Conservation (phyloP, 2,888 invertebrate species). For the Oligia fasciuncula region DNA sequence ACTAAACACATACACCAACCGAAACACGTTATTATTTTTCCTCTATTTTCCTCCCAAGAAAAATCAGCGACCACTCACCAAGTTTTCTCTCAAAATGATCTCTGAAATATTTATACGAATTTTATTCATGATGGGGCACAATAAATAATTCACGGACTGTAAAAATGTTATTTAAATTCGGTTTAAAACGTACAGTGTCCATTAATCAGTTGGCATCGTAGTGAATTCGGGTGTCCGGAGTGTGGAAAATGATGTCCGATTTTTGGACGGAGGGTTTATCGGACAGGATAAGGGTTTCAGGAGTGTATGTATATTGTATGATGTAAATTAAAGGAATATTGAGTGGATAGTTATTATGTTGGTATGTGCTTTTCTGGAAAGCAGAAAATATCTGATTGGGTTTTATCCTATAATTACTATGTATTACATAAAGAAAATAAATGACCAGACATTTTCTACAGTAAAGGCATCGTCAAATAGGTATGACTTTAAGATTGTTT, state of each 20-base stretch:
- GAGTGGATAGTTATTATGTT: conserved; percentile 3
- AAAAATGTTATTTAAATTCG: conserved; percentile 78
- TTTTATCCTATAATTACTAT: too few species aligned
- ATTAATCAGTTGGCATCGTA: conserved; percentile 71
- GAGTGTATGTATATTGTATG: conserved; percentile 21
- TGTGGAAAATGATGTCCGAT: conserved; percentile 42
- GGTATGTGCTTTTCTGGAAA: neutral
- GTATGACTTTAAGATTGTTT: neutral
- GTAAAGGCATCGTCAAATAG: neutral
- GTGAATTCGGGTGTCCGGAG: conserved; percentile 52
- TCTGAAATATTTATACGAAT: conserved; percentile 65
- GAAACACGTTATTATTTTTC: neutral
- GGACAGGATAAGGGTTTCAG: conserved; percentile 25
- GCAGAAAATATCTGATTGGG: neutral
- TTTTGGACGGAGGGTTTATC: conserved; percentile 49
- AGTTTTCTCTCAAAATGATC: conserved; percentile 45
- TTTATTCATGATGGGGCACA: conserved; percentile 67
- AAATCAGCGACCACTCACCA: conserved; percentile 24
- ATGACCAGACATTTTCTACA: too few species aligned
- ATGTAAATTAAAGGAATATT: conserved; percentile 37
- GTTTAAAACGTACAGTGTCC: conserved; percentile 69
- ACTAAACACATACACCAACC: neutral
- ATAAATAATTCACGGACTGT: conserved; percentile 77
- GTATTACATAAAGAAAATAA: too few species aligned
- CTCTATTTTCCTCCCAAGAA: conserved; percentile 17